Percentiles rank a stretch among this genome's conserved stretches.
These are phyloP conservation scores for Xenops minutus DNA, from an alignment of 2,797 vertebrate species.

Conservation along the genomic window DNA sequence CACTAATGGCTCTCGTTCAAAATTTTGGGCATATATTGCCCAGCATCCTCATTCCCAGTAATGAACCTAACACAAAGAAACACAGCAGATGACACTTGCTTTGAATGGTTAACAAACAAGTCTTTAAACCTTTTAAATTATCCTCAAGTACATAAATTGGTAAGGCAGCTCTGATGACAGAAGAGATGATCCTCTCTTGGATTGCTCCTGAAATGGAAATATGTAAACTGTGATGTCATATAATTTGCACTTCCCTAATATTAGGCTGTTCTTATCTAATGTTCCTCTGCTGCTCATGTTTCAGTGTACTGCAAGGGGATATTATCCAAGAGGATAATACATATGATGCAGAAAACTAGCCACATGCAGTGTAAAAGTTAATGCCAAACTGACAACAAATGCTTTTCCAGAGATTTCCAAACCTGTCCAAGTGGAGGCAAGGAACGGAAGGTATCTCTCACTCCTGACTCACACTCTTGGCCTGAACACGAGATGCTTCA, in stretches of 20 bases:
- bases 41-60: background rate
- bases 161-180: background rate
- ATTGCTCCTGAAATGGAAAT: background rate
- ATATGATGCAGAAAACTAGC: background rate
- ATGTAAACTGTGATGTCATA: background rate
- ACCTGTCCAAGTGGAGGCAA: background rate
- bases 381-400: background rate
- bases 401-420: constrained; percentile 19
- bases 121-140: background rate
- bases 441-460: constrained; percentile 15
- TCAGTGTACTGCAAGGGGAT: background rate
- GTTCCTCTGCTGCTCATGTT: background rate
- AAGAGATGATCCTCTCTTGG: background rate
- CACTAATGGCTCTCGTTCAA: fast-evolving
- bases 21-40: fast-evolving
- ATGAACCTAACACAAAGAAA: background rate
- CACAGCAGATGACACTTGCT: background rate
- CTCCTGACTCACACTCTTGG: background rate
- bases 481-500: fast-evolving
- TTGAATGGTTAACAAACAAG: background rate
- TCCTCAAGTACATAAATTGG: background rate
- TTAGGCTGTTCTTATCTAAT: background rate
- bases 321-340: background rate
- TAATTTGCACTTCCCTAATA: background rate
- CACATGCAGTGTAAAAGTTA: background rate